Evolutionary conservation across 2,888 invertebrate species (phyloP), one percentile per base, ranked within the genome.

Genomic region (Tachina grossa): DNA sequence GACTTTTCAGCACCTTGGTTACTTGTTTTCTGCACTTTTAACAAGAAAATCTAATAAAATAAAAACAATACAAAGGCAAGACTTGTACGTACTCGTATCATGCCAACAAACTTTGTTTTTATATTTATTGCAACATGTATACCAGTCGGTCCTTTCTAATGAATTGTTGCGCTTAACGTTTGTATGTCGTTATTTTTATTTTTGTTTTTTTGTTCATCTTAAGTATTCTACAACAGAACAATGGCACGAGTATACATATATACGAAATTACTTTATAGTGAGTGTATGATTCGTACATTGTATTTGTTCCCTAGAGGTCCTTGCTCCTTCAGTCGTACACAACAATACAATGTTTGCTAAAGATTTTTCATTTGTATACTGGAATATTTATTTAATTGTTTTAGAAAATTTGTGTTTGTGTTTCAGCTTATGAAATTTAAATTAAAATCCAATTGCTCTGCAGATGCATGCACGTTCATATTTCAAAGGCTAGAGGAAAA

Each of bases 381-480:
- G 47, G 13, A 65, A 69, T 69, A 51, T 76, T 82, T 22, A 69
- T 43, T 66, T 49, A 81, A 75, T 76, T 82, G 75, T 76, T 75
- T 31, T 39, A 47, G 53, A 82, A 82, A 80, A 82, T 41, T 65
- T 16, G 16, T 8, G 31, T 57, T 22, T 72, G n/a, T 59, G 31
- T 6, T 31, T 31, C 31, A 31, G 31, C 31, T 31, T 31, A 31
- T 31, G 31, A 5, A 31, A 31, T 31, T 31, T 31, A 31, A 31
- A 31, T 72, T 59, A 9, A 39, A 45, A 59, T 9, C 11, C 31
- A 59, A 39, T 59, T 39, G 57, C 31, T 53, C 51, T 41, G 9
- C 39, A 51, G 14, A 39, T 39, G 31, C 16, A 51, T 51, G 31
- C 31, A 16, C 9, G 10, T 3, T 51, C 16, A 51, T 51, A 51